Evolutionary conservation across 2,888 invertebrate genomes (phyloP), one percentile per base, ranked within the genome.

Genomic region (Thumatha senex): DNA sequence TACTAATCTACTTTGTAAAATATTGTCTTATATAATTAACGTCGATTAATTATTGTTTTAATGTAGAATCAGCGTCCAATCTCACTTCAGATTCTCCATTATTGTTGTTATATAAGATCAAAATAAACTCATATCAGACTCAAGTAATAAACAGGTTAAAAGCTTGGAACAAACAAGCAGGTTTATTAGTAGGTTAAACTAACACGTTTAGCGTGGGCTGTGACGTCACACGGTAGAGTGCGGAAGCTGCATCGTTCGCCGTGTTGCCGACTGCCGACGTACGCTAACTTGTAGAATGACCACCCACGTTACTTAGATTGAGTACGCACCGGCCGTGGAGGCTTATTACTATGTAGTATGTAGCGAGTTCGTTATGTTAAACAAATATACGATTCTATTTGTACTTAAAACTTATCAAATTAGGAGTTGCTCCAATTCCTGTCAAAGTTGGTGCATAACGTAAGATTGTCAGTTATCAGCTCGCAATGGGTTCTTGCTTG

Each of bases 281-380:
- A 41, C 46, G 51, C 54, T 58, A 52, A 60, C 51, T 67, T 58
- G 51, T 52, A 52, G 54, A 60, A 58, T 56, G 62, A 49, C 68
- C 64, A 64, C 68, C 62, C 68, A 67, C 54, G 58, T 54, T 40
- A 46, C 34, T 48, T 30, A 40, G 53, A 45, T 43, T 24, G 13
- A 48, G 44, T 54, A 34, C 56, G 53, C 60, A 40, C 24, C 18
- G 13, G 15, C 11, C n/a, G 31, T 1, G 15, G 29, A 12, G 18
- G 14, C 30, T 9, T 14, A 34, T 15, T 15, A n/a, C 18, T n/a
- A 3, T 11, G 12, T 34, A 34, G 9, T n/a, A 3, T 11, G 12
- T 34, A 34, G 9, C 15, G 15, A 12, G 35, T 35, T 44, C 5
- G 18, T 24, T 24, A 4, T 24, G 18, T 5, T 24, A 4, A 24